Evolutionary conservation across 2,113 vertebrate genomes (phyloP).

Genomic region (Pseudopodoces humilis): DNA sequence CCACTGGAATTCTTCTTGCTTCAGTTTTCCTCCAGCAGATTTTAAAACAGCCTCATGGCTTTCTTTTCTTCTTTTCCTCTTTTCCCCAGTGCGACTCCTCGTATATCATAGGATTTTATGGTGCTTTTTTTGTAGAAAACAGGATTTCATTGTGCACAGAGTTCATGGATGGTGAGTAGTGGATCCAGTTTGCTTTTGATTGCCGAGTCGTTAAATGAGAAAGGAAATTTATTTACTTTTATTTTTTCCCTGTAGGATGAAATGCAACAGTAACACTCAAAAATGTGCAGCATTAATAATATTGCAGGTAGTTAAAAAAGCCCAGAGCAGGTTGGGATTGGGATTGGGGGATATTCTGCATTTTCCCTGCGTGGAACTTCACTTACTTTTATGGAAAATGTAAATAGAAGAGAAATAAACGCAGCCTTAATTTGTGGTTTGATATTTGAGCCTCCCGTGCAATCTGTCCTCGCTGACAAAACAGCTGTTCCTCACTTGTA

Average conservation of each 20-base stretch:
- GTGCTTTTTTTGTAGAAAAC: slow-evolving; percentile 99
- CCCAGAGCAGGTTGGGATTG: background rate
- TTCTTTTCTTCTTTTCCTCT: background rate
- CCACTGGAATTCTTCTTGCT: background rate
- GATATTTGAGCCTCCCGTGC: slow-evolving; percentile 68
- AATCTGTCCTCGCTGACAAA: slow-evolving; percentile 75
- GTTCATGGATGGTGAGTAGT: slow-evolving; percentile 97
- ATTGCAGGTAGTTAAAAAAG: background rate
- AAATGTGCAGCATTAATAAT: background rate
- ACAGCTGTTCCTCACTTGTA: slow-evolving; percentile 75
- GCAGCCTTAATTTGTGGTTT: slow-evolving; percentile 61
- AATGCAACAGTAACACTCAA: background rate
- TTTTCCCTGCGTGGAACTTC: slow-evolving; percentile 49
- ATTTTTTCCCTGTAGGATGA: background rate
- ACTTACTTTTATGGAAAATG: slow-evolving; percentile 75
- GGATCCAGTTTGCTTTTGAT: background rate
- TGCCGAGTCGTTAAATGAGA: background rate
- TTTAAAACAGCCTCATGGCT: background rate
- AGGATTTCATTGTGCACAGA: slow-evolving; percentile 98
- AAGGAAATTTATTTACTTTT: background rate
- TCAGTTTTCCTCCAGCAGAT: background rate
- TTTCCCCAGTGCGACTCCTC: slow-evolving; percentile 94
- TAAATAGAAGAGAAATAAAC: slow-evolving; percentile 76
- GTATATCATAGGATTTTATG: slow-evolving; percentile 99
- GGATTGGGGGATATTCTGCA: background rate